Percentiles rank a stretch among this genome's conserved stretches.
Conservation (phyloP, 2,797 vertebrate species). For the Argya squamiceps region DNA sequence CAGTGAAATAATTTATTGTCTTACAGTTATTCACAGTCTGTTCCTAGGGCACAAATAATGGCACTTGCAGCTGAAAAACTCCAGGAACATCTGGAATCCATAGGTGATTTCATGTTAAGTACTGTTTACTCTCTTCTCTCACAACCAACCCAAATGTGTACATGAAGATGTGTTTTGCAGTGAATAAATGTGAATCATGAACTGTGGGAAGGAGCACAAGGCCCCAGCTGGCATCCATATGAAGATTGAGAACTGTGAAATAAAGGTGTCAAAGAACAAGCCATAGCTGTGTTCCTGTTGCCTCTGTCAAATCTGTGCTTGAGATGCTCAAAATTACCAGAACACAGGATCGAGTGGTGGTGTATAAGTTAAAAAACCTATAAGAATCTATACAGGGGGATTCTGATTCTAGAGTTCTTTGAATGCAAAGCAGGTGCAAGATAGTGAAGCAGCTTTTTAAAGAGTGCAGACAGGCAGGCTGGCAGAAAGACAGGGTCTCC, state of each 20-base stretch:
- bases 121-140: background rate
- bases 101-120: background rate
- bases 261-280: background rate
- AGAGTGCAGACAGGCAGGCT: background rate
- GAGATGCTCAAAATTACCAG: background rate
- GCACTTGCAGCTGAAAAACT: background rate
- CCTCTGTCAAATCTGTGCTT: background rate
- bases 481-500: background rate
- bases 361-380: background rate
- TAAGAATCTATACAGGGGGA: fast-evolving
- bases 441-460: background rate
- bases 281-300: background rate
- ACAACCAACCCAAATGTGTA: background rate
- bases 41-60: background rate
- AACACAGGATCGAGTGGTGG: background rate
- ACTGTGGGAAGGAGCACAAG: background rate
- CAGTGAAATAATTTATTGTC: background rate
- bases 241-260: background rate
- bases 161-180: background rate
- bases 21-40: background rate
- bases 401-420: background rate
- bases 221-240: background rate
- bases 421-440: background rate
- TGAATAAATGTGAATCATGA: background rate
- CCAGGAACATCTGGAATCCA: background rate